A percentile compares a stretch with the other conserved stretches of the same genome.
Conservation (phyloP, 2,113 vertebrate species). For the Anolis sagrei region DNA sequence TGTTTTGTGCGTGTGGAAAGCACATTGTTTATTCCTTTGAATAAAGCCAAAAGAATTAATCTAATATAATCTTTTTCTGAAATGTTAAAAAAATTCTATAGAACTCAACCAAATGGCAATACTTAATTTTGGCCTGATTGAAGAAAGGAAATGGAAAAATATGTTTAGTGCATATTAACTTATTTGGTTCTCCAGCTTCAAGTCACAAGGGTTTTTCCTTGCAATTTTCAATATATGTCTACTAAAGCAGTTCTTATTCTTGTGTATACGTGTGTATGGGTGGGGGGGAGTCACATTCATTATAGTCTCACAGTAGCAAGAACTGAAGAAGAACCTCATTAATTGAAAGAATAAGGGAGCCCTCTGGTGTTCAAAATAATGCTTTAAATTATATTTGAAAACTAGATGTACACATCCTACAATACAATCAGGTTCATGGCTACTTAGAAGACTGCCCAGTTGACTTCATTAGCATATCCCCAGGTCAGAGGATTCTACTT, state of each 20-base stretch:
- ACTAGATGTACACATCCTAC: neutral
- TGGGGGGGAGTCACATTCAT: neutral
- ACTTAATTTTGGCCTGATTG: constrained; percentile 7
- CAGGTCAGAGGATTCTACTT: neutral
- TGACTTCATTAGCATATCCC: neutral
- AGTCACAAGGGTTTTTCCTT: constrained; percentile 15
- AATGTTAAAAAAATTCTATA: neutral
- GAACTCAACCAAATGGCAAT: neutral
- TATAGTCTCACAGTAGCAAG: neutral
- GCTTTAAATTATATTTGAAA: neutral
- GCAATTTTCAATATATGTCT: constrained; percentile 36
- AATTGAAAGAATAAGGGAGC: constrained; percentile 24
- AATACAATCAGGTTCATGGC: neutral
- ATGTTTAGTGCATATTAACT: constrained; percentile 16
- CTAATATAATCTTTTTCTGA: neutral
- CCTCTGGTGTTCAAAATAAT: constrained; percentile 35
- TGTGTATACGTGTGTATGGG: neutral
- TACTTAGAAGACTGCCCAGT: neutral
- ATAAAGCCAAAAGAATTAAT: neutral
- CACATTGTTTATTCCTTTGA: neutral
- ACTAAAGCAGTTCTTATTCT: constrained; percentile 28
- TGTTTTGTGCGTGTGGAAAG: neutral
- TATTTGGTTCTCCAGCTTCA: constrained; percentile 11
- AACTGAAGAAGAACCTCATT: neutral
- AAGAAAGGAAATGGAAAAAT: constrained; percentile 19